phyloP scores from a whole-genome alignment of 2,888 invertebrate genomes.

The Alloscopus bannaensis region DNA sequence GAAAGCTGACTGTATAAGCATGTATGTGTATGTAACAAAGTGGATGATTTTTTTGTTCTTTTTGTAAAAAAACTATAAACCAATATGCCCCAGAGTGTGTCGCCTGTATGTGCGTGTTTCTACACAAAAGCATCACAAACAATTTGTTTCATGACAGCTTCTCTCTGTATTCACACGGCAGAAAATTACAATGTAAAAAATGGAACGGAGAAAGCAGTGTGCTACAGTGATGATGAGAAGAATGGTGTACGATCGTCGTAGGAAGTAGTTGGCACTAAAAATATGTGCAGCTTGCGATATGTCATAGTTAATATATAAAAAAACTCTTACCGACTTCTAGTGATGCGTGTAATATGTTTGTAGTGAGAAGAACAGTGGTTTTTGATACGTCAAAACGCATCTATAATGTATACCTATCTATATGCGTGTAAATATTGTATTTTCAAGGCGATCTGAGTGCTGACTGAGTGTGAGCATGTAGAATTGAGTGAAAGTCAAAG shows the following conservation, averaged over 20 bases:
- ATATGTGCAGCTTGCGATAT: neutral
- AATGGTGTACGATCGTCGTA: no score
- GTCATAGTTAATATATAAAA: neutral
- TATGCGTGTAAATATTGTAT: no score
- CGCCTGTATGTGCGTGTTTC: no score
- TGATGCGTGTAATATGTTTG: constrained; percentile 16
- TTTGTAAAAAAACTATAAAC: neutral
- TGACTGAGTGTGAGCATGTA: constrained; percentile 3
- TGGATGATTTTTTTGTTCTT: neutral
- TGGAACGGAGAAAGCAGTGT: neutral
- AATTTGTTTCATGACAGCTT: neutral
- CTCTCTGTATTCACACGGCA: neutral
- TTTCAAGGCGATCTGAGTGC: neutral
- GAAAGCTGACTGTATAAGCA: neutral
- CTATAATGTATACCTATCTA: neutral
- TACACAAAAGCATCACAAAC: no score
- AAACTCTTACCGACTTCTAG: no score
- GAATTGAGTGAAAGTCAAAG: constrained; percentile 41
- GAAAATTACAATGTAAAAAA: neutral
- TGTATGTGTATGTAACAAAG: constrained; percentile 10
- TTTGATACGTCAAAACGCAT: no score
- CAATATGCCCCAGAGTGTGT: neutral
- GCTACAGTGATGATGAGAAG: neutral
- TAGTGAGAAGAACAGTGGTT: neutral
- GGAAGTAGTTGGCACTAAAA: no score